Evolutionary conservation across 2,113 vertebrate species (phyloP).

Genomic region (Triplophysa tibetana): DNA sequence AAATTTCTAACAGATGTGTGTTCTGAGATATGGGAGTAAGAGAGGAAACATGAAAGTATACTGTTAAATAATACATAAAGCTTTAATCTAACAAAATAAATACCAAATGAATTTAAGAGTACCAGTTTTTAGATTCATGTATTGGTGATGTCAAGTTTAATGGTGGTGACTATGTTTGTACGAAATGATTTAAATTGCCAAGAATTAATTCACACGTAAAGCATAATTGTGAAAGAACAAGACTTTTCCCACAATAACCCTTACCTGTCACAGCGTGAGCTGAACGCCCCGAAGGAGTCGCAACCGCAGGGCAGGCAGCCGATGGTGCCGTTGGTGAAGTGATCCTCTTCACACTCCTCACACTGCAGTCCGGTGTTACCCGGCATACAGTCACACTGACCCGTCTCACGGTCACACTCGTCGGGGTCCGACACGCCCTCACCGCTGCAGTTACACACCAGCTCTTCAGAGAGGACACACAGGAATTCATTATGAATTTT

Average conservation of each 20-base stretch:
- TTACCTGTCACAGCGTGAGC: slow-evolving; percentile 75
- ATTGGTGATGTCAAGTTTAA: too few relatives aligned
- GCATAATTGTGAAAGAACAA: background rate
- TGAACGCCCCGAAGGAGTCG: slow-evolving; percentile 71
- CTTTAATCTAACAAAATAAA: too few relatives aligned
- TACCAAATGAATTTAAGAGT: too few relatives aligned
- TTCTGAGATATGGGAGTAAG: too few relatives aligned
- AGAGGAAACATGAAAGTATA: too few relatives aligned
- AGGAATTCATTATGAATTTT: background rate
- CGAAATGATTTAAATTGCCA: too few relatives aligned
- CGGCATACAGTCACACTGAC: slow-evolving; percentile 72
- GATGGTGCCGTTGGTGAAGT: slow-evolving; percentile 74
- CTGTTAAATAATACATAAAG: too few relatives aligned
- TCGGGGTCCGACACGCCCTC: slow-evolving; percentile 70
- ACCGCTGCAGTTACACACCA: slow-evolving; percentile 73
- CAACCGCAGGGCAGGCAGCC: slow-evolving; percentile 75
- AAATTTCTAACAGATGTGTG: background rate
- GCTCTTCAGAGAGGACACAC: slow-evolving; percentile 49
- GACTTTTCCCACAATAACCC: slow-evolving; percentile 27
- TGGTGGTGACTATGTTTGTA: too few relatives aligned
- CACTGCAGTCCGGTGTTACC: slow-evolving; percentile 75
- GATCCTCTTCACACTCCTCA: slow-evolving; percentile 73
- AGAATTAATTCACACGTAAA: too few relatives aligned
- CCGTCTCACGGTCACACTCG: slow-evolving; percentile 68
- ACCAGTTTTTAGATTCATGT: too few relatives aligned